Evolutionary conservation across 2,888 invertebrate species (phyloP).

Genomic region (Epinotia demarniana): DNA sequence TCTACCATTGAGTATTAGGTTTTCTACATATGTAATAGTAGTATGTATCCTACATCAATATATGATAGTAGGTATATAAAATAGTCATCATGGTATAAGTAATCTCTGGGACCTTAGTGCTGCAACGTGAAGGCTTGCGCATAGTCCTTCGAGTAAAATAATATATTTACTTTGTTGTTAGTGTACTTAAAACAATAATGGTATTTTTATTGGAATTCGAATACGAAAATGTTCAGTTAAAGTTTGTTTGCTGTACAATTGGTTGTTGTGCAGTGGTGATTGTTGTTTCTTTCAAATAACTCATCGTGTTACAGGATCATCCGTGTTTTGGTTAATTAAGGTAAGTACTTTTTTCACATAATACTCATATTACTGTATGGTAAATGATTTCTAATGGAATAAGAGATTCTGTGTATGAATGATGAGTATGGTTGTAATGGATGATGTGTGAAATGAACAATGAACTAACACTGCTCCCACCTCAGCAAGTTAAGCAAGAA

Average conservation of each 20-base stretch:
- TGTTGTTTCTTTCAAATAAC: not conserved
- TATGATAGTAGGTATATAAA: not conserved
- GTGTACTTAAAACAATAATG: not conserved
- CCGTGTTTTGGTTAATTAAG: not conserved
- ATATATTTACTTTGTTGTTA: not conserved
- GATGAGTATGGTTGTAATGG: too few species aligned
- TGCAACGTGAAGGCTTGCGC: not conserved
- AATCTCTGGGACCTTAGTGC: not conserved
- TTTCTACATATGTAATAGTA: not conserved
- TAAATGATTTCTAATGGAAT: too few species aligned
- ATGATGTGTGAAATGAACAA: too few species aligned
- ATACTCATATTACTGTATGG: not conserved
- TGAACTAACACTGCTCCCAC: too few species aligned
- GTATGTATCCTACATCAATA: too few species aligned
- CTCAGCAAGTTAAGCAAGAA: too few species aligned
- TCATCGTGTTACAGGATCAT: not conserved
- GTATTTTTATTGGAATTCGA: not conserved
- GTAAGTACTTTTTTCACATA: not conserved
- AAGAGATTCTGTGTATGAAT: too few species aligned
- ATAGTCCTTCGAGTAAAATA: not conserved
- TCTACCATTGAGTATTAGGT: too few species aligned
- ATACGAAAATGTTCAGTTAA: not conserved
- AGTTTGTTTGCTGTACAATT: not conserved
- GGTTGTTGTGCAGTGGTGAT: not conserved
- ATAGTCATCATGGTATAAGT: not conserved